Evolutionary conservation across 1,140 invertebrate species (phyloP).

Genomic region (Adoxophyes honmai): DNA sequence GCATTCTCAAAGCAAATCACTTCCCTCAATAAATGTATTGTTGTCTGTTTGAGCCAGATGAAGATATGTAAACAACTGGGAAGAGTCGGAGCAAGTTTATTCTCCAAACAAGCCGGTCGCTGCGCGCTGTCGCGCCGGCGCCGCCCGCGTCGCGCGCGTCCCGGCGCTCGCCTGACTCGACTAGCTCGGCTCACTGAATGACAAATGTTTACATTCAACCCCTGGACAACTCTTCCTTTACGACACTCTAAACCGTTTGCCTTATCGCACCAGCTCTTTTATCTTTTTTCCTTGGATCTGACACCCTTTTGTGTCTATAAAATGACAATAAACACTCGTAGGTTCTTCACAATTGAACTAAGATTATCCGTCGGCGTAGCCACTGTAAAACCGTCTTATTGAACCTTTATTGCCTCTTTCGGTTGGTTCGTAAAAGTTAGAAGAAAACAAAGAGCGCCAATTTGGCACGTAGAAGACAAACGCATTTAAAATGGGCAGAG

Average conservation of each 20-base stretch:
- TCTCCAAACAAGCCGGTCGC: slow-evolving; percentile 26
- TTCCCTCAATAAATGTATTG: slow-evolving; percentile 40
- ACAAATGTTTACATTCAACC: slow-evolving; percentile 60
- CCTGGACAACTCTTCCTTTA: slow-evolving; percentile 29
- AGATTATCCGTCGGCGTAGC: neutral
- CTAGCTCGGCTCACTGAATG: slow-evolving; percentile 40
- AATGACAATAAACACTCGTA: slow-evolving; percentile 4
- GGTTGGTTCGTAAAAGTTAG: slow-evolving; percentile 25
- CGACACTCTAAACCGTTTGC: slow-evolving; percentile 17
- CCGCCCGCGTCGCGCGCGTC: slow-evolving; percentile 1
- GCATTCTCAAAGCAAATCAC: slow-evolving; percentile 14
- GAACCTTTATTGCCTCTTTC: slow-evolving; percentile 12
- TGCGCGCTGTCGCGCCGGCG: slow-evolving; percentile 19
- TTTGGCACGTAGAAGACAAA: slow-evolving; percentile 74
- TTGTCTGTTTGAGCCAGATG: slow-evolving; percentile 37
- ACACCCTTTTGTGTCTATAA: slow-evolving; percentile 14
- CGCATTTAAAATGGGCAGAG: slow-evolving; percentile 75
- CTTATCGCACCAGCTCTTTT: slow-evolving; percentile 11
- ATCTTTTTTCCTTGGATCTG: slow-evolving; percentile 12
- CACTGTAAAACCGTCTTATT: slow-evolving; percentile 10
- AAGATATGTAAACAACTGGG: slow-evolving; percentile 57
- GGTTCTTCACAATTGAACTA: neutral
- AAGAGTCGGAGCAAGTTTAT: slow-evolving; percentile 50
- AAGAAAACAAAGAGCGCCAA: slow-evolving; percentile 65
- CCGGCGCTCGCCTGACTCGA: slow-evolving; percentile 19